These are phyloP conservation scores for Seriola dumerili DNA, from an alignment of 2,113 vertebrate genomes.

Conservation along the genomic window DNA sequence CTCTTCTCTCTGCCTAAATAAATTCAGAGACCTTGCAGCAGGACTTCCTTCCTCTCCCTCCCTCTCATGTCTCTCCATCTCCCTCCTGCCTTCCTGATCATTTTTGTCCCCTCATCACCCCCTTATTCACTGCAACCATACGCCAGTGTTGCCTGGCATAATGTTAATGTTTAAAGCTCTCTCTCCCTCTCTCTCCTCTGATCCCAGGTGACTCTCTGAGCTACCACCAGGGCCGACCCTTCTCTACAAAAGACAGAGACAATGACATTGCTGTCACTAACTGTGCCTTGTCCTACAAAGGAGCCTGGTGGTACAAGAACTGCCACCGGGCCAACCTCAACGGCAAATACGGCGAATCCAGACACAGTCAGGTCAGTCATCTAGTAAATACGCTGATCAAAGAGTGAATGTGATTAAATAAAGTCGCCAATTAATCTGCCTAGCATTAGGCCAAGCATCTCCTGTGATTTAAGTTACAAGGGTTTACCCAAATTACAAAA, in stretches of 20 bases:
- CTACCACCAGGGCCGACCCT: conserved; percentile 98
- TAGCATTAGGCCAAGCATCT: background rate
- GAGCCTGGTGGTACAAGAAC: conserved; percentile 99
- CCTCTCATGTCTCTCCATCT: background rate
- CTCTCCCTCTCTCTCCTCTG: conserved; percentile 13
- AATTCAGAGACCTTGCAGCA: conserved; percentile 39
- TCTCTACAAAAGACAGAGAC: conserved; percentile 98
- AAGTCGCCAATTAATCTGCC: background rate
- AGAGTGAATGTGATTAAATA: background rate
- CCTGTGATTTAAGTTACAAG: background rate
- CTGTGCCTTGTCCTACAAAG: conserved; percentile 98
- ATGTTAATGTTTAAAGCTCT: conserved; percentile 17
- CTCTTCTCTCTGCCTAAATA: conserved; percentile 48
- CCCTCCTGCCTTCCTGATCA: conserved; percentile 16
- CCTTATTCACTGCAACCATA: conserved; percentile 23
- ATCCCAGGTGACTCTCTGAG: conserved; percentile 93
- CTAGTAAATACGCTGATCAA: background rate
- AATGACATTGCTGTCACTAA: conserved; percentile 98
- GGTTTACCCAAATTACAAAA: background rate
- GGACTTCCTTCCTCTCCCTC: conserved; percentile 9
- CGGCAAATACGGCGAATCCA: conserved; percentile 96
- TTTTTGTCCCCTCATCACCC: conserved; percentile 29
- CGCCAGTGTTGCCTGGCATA: background rate
- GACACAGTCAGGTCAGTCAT: conserved; percentile 95
- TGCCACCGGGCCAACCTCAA: conserved; percentile 99